Conservation (phyloP, 2,797 vertebrate genomes). For the Fundulus diaphanus region DNA sequence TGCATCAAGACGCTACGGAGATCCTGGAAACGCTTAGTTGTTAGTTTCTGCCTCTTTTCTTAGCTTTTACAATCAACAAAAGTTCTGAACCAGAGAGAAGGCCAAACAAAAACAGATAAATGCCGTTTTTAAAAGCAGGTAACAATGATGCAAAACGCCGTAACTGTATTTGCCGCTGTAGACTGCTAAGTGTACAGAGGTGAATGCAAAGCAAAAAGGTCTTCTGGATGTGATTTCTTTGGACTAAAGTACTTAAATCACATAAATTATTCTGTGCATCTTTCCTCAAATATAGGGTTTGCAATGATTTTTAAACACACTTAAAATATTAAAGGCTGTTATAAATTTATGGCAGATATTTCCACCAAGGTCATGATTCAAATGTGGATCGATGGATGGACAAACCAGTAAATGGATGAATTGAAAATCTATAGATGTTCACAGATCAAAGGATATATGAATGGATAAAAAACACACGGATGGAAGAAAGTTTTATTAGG, state of each 20-base stretch:
- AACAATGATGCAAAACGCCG: too few relatives aligned
- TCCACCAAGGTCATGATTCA: too few relatives aligned
- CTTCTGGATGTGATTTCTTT: neutral
- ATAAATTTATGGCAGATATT: too few relatives aligned
- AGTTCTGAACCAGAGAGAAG: constrained; percentile 32
- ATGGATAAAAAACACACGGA: neutral
- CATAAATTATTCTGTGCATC: neutral
- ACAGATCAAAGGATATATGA: neutral
- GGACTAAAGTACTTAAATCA: neutral
- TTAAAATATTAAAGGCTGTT: neutral
- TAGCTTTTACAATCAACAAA: too few relatives aligned
- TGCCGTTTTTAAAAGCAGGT: neutral
- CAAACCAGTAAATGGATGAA: neutral
- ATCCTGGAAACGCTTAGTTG: constrained; percentile 61
- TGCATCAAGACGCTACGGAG: constrained; percentile 66
- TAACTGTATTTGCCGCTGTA: neutral
- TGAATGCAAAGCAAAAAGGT: neutral
- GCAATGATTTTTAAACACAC: neutral
- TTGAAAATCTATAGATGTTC: too few relatives aligned
- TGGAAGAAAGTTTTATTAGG: neutral
- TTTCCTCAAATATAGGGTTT: neutral
- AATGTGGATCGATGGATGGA: neutral
- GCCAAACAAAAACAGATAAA: neutral
- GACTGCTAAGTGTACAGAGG: too few relatives aligned
- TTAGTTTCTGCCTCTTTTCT: constrained; percentile 51